Evolutionary conservation across 2,888 invertebrate species (phyloP).

Genomic region (Melieria omissa): DNA sequence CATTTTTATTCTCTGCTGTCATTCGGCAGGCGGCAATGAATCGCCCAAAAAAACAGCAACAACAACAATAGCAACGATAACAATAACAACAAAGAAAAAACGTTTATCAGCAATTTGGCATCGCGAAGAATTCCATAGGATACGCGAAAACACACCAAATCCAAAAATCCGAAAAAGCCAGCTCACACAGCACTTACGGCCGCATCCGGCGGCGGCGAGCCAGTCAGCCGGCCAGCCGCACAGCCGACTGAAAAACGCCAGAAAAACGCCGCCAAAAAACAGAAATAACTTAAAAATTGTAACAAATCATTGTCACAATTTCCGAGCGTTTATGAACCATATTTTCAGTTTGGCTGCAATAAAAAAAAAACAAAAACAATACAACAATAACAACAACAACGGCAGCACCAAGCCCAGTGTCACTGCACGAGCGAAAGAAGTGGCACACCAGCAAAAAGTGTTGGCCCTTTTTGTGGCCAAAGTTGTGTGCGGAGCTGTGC

Average conservation of each 20-base stretch:
- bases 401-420: too few species aligned
- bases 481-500: too few species aligned
- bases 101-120: slow-evolving; percentile 35
- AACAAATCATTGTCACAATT: slow-evolving; percentile 64
- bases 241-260: too few species aligned
- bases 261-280: slow-evolving; percentile 16
- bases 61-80: slow-evolving; percentile 30
- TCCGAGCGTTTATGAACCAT: slow-evolving; percentile 63
- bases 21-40: not conserved
- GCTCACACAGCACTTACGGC: too few species aligned
- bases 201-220: too few species aligned
- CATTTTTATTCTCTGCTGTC: slow-evolving; percentile 5
- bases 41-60: not conserved
- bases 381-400: not conserved
- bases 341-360: slow-evolving; percentile 51
- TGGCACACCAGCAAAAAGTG: slow-evolving; percentile 19
- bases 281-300: slow-evolving; percentile 57
- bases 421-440: not conserved
- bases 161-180: too few species aligned
- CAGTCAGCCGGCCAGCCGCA: too few species aligned
- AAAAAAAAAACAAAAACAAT: slow-evolving; percentile 13
- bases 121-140: not conserved
- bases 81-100: slow-evolving; percentile 13
- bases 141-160: too few species aligned
- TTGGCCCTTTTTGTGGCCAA: slow-evolving; percentile 17